phyloP scores from a whole-genome alignment of 2,113 vertebrate genomes.

The Numenius arquata region DNA sequence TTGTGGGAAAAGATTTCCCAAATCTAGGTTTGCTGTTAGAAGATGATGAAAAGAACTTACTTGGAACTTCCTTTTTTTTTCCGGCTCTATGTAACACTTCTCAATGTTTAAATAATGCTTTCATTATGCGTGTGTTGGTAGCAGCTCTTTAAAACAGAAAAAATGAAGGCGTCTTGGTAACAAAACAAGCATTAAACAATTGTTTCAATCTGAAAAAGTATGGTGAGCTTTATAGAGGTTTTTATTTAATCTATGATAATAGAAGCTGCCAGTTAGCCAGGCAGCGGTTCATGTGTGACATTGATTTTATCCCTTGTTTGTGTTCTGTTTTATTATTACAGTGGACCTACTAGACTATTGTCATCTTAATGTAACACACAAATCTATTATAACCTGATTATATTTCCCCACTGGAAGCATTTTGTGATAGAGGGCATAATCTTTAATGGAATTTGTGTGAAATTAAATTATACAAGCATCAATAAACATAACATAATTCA shows the following conservation, averaged over 20 bases:
- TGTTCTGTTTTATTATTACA: slow-evolving; percentile 82
- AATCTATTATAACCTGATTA: slow-evolving; percentile 91
- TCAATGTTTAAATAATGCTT: slow-evolving; percentile 42
- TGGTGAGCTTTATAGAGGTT: slow-evolving; percentile 36
- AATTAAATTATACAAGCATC: slow-evolving; percentile 91
- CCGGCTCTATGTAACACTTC: not conserved
- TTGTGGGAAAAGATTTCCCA: not conserved
- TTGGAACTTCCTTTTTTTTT: not conserved
- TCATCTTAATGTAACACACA: slow-evolving; percentile 83
- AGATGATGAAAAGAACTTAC: not conserved
- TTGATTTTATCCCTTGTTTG: slow-evolving; percentile 81
- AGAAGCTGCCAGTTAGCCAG: slow-evolving; percentile 77
- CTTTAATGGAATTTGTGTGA: slow-evolving; percentile 92
- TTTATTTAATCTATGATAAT: slow-evolving; percentile 66
- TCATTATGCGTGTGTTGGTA: slow-evolving; percentile 2
- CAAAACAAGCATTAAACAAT: slow-evolving; percentile 34
- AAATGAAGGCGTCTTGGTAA: not conserved
- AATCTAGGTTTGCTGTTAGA: not conserved
- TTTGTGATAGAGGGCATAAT: slow-evolving; percentile 86
- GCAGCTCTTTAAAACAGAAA: slow-evolving; percentile 14
- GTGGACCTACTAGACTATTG: slow-evolving; percentile 79
- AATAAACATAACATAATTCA: slow-evolving; percentile 91
- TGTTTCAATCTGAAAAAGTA: slow-evolving; percentile 31
- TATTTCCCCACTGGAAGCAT: slow-evolving; percentile 86
- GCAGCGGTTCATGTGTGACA: slow-evolving; percentile 70